phyloP scores from a whole-genome alignment of 2,888 invertebrate genomes.

The Acanthococcus lagerstroemiae region DNA sequence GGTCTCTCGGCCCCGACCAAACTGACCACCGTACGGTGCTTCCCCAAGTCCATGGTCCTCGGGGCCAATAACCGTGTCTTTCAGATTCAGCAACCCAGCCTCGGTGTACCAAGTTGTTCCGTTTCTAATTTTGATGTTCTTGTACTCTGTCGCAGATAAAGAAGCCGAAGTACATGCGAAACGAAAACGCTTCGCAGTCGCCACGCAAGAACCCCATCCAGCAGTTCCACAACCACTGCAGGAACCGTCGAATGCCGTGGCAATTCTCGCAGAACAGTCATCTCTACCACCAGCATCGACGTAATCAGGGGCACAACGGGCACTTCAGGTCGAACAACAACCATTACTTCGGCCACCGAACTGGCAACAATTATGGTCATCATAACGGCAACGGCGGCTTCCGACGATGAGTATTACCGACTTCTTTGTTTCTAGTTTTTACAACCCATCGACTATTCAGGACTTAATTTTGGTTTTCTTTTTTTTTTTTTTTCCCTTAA shows the following conservation, averaged over 20 bases:
- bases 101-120: no score
- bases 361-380: neutral
- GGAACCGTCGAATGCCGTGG: neutral
- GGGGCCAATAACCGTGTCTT: neutral
- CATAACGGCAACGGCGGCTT: no score
- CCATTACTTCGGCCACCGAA: neutral
- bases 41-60: neutral
- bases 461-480: no score
- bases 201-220: slow-evolving; percentile 22
- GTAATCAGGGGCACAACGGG: no score
- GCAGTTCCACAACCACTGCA: slow-evolving; percentile 1
- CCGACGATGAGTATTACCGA: no score
- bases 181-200: slow-evolving; percentile 7
- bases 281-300: neutral
- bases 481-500: no score
- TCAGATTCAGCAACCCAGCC: no score
- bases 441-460: no score
- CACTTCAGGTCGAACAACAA: no score
- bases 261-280: neutral
- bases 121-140: neutral
- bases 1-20: no score
- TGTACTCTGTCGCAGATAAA: neutral
- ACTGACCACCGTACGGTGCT: no score
- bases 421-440: no score
- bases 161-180: slow-evolving; percentile 7